Base-by-base conservation (phyloP, 2,888 invertebrate species). In the Plebejus argus region DNA sequence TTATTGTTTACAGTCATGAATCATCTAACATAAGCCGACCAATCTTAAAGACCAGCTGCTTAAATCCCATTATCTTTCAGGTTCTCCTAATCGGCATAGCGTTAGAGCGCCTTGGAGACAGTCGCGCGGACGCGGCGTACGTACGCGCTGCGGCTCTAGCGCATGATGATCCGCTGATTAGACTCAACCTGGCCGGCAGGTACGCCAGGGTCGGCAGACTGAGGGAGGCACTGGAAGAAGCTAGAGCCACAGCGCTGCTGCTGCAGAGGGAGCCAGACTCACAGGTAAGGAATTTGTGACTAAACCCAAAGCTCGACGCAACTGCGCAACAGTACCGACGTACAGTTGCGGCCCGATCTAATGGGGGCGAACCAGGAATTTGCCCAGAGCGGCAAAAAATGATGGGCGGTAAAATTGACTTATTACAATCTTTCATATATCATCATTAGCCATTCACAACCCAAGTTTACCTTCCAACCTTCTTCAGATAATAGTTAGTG, bases 21-120 rank as follows among this genome's bases (percentile, higher is more conserved):
- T 28, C 28, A 28, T 28, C 28, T 28, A 28, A 28, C 28, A 28
- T 28, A 39, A 8, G 39, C 39, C 4, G 8, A 3, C 39, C 39
- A 39, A 8, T 39, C 8, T 5, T 12, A 3, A 15, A 53, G 49
- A 53, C 49, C 49, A 53, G 18, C 28, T 53, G 4, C 39, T 39
- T 45, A 18, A 12, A 18, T 18, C 4, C 5, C 53, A 53, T 18
- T 53, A 15, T 53, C 35, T 58, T 35, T 77, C 81, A 94, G 93
- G 89, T 94, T 0, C 84, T 94, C 0, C 84, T 94, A 15, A 90
- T 94, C 83, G 93, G 87, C 18, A 88, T 93, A 78, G 88, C 92
- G 0, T 80, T 94, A 49, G 93, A 94, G 81, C 90, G 90, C 0
- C 82, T 94, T 1, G 89, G 88, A 0, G 93, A 94, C 81, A 84